Evolutionary conservation across 2,797 vertebrate genomes (phyloP).

Genomic region (Orientallactaga sibirica): DNA sequence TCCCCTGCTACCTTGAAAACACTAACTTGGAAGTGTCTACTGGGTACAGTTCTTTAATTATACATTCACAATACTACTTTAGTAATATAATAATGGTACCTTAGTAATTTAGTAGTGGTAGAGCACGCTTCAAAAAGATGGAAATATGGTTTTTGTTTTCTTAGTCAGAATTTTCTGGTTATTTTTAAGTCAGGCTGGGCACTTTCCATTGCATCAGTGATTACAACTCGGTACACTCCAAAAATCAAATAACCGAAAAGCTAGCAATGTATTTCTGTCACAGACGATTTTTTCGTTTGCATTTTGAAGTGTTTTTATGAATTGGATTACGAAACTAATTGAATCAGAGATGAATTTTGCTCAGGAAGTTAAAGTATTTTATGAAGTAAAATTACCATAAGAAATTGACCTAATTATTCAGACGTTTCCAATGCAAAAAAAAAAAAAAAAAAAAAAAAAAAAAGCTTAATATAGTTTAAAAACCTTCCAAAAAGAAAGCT

Average conservation of each 20-base stretch:
- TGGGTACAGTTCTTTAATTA: slow-evolving; percentile 45
- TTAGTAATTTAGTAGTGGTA: slow-evolving; percentile 56
- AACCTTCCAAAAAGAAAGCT: slow-evolving; percentile 48
- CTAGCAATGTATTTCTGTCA: slow-evolving; percentile 70
- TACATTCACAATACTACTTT: slow-evolving; percentile 17
- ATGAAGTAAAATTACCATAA: slow-evolving; percentile 75
- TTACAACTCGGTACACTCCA: slow-evolving; percentile 57
- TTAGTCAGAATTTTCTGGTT: slow-evolving; percentile 78
- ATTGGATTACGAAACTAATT: slow-evolving; percentile 65
- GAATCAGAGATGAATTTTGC: slow-evolving; percentile 66
- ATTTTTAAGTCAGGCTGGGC: slow-evolving; percentile 69
- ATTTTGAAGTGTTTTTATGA: slow-evolving; percentile 79
- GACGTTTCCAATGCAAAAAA: slow-evolving; percentile 71
- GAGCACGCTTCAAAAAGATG: slow-evolving; percentile 78
- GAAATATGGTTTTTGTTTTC: slow-evolving; percentile 60
- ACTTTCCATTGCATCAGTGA: slow-evolving; percentile 74
- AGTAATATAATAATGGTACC: not conserved
- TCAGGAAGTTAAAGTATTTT: slow-evolving; percentile 73
- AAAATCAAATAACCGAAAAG: slow-evolving; percentile 76
- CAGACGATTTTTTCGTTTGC: slow-evolving; percentile 65
- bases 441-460: slow-evolving; percentile 54
- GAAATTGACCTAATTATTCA: slow-evolving; percentile 80
- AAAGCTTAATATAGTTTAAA: slow-evolving; percentile 49
- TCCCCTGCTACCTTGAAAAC: slow-evolving; percentile 63
- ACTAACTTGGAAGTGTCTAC: not conserved